Conservation (phyloP, 2,113 vertebrate genomes). For the Cottus gobio region DNA sequence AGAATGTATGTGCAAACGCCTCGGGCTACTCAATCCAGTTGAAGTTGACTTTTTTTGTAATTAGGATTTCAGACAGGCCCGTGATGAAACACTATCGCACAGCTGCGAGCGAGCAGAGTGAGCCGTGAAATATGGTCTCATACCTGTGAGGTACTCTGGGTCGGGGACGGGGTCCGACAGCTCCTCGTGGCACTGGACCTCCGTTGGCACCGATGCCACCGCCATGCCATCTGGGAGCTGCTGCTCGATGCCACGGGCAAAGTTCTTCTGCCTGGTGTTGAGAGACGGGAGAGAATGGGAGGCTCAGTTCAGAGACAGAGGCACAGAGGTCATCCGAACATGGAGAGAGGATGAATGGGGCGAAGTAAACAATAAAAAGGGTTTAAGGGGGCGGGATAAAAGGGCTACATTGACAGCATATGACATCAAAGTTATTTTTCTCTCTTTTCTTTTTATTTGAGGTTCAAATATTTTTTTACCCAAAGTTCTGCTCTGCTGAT, state of each 20-base stretch:
- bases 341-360: not conserved
- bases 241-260: conserved; percentile 95
- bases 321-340: conserved; percentile 9
- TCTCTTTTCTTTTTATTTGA: not conserved
- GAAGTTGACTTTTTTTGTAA: not conserved
- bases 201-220: conserved; percentile 92
- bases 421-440: not conserved
- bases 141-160: conserved; percentile 95
- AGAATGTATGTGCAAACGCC: not conserved
- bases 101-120: conserved; percentile 19
- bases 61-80: conserved; percentile 9
- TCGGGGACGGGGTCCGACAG: conserved; percentile 93
- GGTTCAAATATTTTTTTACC: not conserved
- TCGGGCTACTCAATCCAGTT: not conserved
- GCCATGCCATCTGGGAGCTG: conserved; percentile 96
- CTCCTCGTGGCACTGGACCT: conserved; percentile 96
- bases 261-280: conserved; percentile 93
- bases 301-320: conserved; percentile 40
- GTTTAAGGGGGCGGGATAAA: not conserved
- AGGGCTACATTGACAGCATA: not conserved
- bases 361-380: not conserved
- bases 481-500: not conserved
- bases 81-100: conserved; percentile 32
- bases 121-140: conserved; percentile 68
- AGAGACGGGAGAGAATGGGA: conserved; percentile 37